Conservation (phyloP, 2,113 vertebrate species). For the Petrocephalus zakoni region DNA sequence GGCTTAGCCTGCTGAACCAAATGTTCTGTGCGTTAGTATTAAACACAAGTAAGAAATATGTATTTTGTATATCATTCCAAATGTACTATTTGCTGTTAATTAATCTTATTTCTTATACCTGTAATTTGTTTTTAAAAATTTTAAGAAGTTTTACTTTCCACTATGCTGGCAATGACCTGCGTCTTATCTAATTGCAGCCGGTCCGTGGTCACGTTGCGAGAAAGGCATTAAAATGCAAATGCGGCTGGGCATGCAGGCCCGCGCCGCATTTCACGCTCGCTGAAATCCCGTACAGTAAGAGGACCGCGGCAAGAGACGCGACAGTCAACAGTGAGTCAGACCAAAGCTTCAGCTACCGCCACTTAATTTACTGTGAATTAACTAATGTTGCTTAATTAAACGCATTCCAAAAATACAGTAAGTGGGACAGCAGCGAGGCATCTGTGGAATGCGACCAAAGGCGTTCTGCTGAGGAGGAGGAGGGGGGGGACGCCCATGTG, state of each 20-base stretch:
- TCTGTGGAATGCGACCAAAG: background rate
- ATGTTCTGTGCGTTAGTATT: background rate
- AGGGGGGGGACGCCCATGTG: background rate
- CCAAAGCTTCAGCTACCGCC: background rate
- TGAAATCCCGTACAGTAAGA: background rate
- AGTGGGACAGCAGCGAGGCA: background rate
- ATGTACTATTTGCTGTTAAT: background rate
- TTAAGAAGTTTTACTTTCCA: background rate
- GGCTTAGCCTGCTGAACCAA: background rate
- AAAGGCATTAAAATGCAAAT: constrained; percentile 16
- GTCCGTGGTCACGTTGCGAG: background rate
- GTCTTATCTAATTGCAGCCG: background rate
- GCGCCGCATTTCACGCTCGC: background rate
- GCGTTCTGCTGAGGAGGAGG: background rate
- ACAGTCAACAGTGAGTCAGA: background rate
- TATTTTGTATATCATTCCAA: background rate
- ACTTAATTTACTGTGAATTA: constrained; percentile 8
- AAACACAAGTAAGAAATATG: background rate
- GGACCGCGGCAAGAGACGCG: no score
- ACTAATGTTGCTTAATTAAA: background rate
- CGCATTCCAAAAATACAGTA: background rate
- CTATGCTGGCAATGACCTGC: background rate
- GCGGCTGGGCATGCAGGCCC: background rate
- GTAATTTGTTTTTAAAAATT: background rate
- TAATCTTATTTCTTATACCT: background rate